Base-by-base conservation (phyloP, 2,113 vertebrate species). In the Actenoides lindsayi region DNA sequence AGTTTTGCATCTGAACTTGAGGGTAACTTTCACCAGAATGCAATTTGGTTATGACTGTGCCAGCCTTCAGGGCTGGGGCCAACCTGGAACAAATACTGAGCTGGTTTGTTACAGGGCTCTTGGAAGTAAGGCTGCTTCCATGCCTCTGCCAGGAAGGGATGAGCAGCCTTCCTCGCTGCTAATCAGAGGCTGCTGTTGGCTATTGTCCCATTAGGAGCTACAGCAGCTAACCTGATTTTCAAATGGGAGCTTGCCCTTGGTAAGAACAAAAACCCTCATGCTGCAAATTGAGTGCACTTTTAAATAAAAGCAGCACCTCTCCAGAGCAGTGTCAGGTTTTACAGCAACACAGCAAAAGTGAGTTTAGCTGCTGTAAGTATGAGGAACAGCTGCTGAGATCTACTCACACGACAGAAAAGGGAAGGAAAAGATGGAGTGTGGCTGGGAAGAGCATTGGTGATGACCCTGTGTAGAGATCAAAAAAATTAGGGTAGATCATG, bases 1-100 rank as follows among this genome's bases (percentile, higher is more conserved):
- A 96, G 75, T 24, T 96, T 75, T 89, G 60, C 56, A 17, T 41
- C 82, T 96, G 86, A 90, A 96, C 37, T 92, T 57, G 70, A 81
- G 77, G 25, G 46, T 77, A 76, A 92, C 93, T 96, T 96, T 97
- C 94, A 94, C 59, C 81, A 90, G 73, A 68, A 80, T 65, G 77
- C 81, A 93, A 83, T 96, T 90, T 59, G 85, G 83, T 79, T 44
- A 28, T 1, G 1, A 18, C 60, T 42, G 41, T 5, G 10, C 85
- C 80, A 86, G 77, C n/a, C 76, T 62, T 79, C 94, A 89, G 85
- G 76, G 75, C 51, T 14, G 9, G 42, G 81, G 89, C 80, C 92
- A 68, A 11, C 54, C 88, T 91, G 76, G 68, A 84, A 62, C 2
- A 10, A 94, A 93, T 13, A 92, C 77, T 92, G 74, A 89, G 62